Percentiles rank a stretch among this genome's conserved stretches.
Evolutionary conservation across 2,888 invertebrate species (phyloP).

Genomic region (Exephanes ischioxanthus): DNA sequence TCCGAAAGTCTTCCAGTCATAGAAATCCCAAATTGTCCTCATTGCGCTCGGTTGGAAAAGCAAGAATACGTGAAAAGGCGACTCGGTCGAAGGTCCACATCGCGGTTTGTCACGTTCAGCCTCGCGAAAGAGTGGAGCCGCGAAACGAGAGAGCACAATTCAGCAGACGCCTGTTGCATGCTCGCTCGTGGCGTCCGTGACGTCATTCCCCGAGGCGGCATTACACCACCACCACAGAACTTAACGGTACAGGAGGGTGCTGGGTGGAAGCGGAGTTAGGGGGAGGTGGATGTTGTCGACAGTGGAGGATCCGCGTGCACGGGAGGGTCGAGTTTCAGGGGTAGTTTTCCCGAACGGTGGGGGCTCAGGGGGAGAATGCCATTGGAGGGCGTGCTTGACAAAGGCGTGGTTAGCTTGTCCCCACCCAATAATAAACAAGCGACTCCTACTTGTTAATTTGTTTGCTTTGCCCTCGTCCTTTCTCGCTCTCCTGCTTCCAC

Average conservation of each 20-base stretch:
- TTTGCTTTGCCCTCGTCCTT: slow-evolving; percentile 77
- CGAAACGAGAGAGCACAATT: slow-evolving; percentile 6
- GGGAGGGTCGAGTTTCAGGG: slow-evolving; percentile 61
- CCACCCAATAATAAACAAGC: slow-evolving; percentile 84
- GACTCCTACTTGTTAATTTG: slow-evolving; percentile 82
- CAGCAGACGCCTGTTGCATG: slow-evolving; percentile 84
- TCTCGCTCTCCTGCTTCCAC: slow-evolving; percentile 6
- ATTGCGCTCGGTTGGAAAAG: not conserved
- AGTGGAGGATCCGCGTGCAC: slow-evolving; percentile 54
- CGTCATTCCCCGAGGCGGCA: slow-evolving; percentile 76
- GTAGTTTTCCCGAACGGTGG: slow-evolving; percentile 60
- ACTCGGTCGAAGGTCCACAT: slow-evolving; percentile 4
- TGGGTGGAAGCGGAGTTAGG: slow-evolving; percentile 61
- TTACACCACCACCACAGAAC: slow-evolving; percentile 65
- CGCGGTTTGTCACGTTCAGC: slow-evolving; percentile 37
- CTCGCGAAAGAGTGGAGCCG: slow-evolving; percentile 31
- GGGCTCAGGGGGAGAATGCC: slow-evolving; percentile 74
- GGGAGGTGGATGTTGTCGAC: slow-evolving; percentile 36
- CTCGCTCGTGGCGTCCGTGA: slow-evolving; percentile 75
- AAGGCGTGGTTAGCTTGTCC: slow-evolving; percentile 83
- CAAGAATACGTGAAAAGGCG: slow-evolving; percentile 11
- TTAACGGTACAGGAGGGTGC: slow-evolving; percentile 55
- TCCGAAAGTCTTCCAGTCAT: not conserved
- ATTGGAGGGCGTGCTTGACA: slow-evolving; percentile 83
- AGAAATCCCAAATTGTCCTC: not conserved